A percentile compares a stretch with the other conserved stretches of the same genome.
Evolutionary conservation across 2,113 vertebrate species (phyloP).

Genomic region (Pachycephala philippinensis): DNA sequence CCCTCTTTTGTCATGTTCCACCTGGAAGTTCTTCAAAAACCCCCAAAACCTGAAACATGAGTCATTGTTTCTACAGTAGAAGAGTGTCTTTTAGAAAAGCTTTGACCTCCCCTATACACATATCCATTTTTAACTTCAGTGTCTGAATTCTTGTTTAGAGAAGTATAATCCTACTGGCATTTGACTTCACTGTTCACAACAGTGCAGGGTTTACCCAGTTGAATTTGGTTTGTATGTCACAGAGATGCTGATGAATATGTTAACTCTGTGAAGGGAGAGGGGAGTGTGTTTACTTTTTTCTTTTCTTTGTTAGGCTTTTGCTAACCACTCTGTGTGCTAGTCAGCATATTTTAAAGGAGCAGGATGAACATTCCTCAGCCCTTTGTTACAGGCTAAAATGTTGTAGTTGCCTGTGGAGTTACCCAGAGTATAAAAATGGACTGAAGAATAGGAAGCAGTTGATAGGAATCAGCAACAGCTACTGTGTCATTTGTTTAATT

Average conservation of each 20-base stretch:
- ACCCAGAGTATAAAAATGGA: background rate
- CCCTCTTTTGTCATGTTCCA: background rate
- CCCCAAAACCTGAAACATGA: background rate
- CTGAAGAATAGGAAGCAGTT: background rate
- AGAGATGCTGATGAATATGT: background rate
- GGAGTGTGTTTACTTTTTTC: background rate
- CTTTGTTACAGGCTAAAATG: background rate
- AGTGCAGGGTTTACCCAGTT: background rate
- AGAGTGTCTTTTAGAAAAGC: background rate
- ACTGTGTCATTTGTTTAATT: background rate
- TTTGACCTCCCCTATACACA: background rate
- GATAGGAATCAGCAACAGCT: background rate
- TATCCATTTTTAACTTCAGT: background rate
- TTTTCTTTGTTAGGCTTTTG: background rate
- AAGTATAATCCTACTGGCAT: background rate
- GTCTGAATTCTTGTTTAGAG: background rate
- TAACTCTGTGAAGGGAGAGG: background rate
- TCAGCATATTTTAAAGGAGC: background rate
- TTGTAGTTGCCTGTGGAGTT: background rate
- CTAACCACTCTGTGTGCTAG: background rate
- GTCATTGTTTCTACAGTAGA: background rate
- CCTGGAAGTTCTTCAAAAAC: background rate
- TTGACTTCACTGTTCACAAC: background rate
- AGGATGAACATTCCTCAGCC: background rate
- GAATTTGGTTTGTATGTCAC: background rate